Conservation (phyloP, 2,113 vertebrate species). For the Spea multiplicata region DNA sequence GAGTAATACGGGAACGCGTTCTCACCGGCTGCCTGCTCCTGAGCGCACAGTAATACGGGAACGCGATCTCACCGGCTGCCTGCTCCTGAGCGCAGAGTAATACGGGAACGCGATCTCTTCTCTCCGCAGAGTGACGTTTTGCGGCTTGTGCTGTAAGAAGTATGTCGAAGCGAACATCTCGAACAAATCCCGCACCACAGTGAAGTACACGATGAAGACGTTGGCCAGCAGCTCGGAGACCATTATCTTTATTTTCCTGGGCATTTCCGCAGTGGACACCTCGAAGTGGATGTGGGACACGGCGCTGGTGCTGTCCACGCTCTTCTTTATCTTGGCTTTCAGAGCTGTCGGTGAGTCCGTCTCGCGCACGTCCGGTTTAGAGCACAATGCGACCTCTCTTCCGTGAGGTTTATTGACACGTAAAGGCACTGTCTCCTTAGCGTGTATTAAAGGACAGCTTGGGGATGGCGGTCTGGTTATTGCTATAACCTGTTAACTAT, state of each 20-base stretch:
- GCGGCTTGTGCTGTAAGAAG: slow-evolving; percentile 92
- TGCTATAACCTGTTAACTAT: too few relatives aligned
- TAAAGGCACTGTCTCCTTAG: too few relatives aligned
- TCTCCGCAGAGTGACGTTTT: slow-evolving; percentile 84
- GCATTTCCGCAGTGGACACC: slow-evolving; percentile 92
- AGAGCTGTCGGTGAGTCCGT: slow-evolving; percentile 80
- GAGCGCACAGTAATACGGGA: too few relatives aligned
- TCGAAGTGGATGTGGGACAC: slow-evolving; percentile 98
- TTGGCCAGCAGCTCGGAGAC: slow-evolving; percentile 94
- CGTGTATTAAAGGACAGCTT: too few relatives aligned
- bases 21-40: too few relatives aligned
- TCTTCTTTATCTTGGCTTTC: slow-evolving; percentile 91
- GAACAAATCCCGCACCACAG: slow-evolving; percentile 91
- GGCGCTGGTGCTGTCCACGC: slow-evolving; percentile 86
- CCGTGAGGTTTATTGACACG: too few relatives aligned
- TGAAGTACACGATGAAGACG: slow-evolving; percentile 98
- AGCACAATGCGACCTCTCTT: too few relatives aligned
- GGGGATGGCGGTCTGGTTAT: too few relatives aligned
- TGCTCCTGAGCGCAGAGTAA: too few relatives aligned
- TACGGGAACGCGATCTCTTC: background rate
- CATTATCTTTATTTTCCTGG: slow-evolving; percentile 96
- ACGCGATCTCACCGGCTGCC: too few relatives aligned
- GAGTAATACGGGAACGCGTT: too few relatives aligned
- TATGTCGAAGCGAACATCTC: slow-evolving; percentile 98
- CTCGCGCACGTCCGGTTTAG: too few relatives aligned